Evolutionary conservation across 2,888 invertebrate species (phyloP).

Genomic region (Stenchaetothrips biformis): DNA sequence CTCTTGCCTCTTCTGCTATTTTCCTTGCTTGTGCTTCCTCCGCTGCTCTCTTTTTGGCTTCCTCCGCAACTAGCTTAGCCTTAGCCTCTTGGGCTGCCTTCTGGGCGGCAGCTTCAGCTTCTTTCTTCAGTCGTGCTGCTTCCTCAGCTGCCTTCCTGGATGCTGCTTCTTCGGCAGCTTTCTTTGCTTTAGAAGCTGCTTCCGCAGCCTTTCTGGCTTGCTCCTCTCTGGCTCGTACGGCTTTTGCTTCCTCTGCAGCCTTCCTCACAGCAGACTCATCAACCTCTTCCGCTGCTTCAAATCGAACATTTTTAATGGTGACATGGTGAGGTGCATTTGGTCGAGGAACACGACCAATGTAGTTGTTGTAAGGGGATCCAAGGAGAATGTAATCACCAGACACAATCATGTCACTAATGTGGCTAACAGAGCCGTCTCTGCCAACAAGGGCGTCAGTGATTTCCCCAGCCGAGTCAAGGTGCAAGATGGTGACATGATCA

Average conservation of each 20-base stretch:
- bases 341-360: constrained; percentile 55
- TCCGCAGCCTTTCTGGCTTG: neutral
- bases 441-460: constrained; percentile 64
- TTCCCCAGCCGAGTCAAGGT: constrained; percentile 66
- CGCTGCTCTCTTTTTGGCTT: neutral
- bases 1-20: neutral
- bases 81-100: neutral
- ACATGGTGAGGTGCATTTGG: neutral
- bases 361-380: constrained; percentile 65
- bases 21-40: neutral
- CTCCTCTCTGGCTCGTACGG: neutral
- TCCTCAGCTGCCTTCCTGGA: neutral
- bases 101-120: neutral
- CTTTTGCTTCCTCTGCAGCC: neutral
- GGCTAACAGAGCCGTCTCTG: constrained; percentile 52
- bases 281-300: neutral
- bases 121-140: neutral
- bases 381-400: constrained; percentile 60
- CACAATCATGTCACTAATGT: constrained; percentile 63
- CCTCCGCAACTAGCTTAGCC: neutral
- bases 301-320: neutral
- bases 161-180: neutral
- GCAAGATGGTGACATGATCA: constrained; percentile 55
- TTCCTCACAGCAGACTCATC: neutral
- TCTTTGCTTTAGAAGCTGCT: neutral